Evolutionary conservation across 2,888 invertebrate species (phyloP).

Genomic region (Abscondita cerata): DNA sequence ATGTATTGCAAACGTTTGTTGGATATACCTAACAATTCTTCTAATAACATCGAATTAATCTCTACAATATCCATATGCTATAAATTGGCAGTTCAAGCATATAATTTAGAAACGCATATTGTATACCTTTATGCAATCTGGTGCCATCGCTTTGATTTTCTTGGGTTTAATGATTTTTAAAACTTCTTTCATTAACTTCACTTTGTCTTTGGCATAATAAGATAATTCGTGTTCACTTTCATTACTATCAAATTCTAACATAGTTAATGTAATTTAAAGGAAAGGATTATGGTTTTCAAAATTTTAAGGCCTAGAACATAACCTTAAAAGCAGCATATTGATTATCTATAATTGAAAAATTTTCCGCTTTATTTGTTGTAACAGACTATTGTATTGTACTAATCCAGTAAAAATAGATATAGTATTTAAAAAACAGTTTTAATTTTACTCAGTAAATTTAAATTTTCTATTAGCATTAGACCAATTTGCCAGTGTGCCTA

Average conservation of each 20-base stretch:
- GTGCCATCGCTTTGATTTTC: slow-evolving; percentile 57
- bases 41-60: slow-evolving; percentile 57
- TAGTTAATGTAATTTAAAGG: slow-evolving; percentile 37
- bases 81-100: slow-evolving; percentile 14
- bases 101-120: no score
- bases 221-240: slow-evolving; percentile 55
- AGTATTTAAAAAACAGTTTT: no score
- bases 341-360: no score
- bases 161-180: slow-evolving; percentile 56
- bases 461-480: no score
- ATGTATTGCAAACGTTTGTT: slow-evolving; percentile 56
- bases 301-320: no score
- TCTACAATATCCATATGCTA: slow-evolving; percentile 54
- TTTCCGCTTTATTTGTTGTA: no score
- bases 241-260: slow-evolving; percentile 48
- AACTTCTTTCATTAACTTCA: slow-evolving; percentile 58
- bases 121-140: slow-evolving; percentile 53
- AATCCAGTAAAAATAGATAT: no score
- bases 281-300: background rate
- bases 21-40: slow-evolving; percentile 57
- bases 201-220: slow-evolving; percentile 54
- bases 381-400: no score
- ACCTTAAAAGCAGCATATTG: no score
- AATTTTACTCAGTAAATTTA: no score
- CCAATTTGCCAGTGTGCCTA: no score